Evolutionary conservation across 2,888 invertebrate genomes (phyloP), one percentile per base, ranked within the genome.

Genomic region (Octonoba sinensis): DNA sequence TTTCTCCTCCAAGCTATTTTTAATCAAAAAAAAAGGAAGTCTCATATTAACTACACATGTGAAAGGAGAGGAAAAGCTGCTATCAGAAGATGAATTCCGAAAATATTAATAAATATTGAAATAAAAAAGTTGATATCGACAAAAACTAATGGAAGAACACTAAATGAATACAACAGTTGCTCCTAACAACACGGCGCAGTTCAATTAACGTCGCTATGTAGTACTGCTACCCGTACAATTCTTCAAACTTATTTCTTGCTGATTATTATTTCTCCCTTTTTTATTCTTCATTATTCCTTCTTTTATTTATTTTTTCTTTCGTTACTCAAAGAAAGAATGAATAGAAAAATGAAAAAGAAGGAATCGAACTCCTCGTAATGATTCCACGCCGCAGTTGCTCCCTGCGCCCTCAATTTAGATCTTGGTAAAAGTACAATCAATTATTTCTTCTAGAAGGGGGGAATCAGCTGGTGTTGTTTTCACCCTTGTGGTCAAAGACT

Each of bases 171-270:
- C 54, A 54, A 54, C n/a, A 62, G 66, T 76, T 70, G 44, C 69
- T 65, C 44, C 56, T 18, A 76, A 54, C 62, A 71, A 70, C 47
- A 24, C 22, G 57, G 54, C 70, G 20, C 36, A 59, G 71, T 71
- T 71, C 77, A 77, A 59, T 77, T 77, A 70, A 64, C 65, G 20
- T n/a, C 65, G 44, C 62, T 44, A 62, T 46, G 36, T n/a, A 16
- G 36, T 20, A 16, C 36, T 27, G 60, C 46, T 67, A 49, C 44
- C 18, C 20, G 44, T 12, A n/a, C 71, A 65, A 77, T 77, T 71
- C 71, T 66, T 77, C 71, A 77, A 77, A 77, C 65, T 59, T 49
- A 65, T 64, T 70, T 67, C n/a, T 60, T 64, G 49, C 18, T 59
- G 67, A 75, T 67, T 75, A 66, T 75, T 59, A 65, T 59, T 64